These are phyloP conservation scores for Camponotus vicinus DNA, from an alignment of 1,140 invertebrate genomes.

Conservation along the genomic window DNA sequence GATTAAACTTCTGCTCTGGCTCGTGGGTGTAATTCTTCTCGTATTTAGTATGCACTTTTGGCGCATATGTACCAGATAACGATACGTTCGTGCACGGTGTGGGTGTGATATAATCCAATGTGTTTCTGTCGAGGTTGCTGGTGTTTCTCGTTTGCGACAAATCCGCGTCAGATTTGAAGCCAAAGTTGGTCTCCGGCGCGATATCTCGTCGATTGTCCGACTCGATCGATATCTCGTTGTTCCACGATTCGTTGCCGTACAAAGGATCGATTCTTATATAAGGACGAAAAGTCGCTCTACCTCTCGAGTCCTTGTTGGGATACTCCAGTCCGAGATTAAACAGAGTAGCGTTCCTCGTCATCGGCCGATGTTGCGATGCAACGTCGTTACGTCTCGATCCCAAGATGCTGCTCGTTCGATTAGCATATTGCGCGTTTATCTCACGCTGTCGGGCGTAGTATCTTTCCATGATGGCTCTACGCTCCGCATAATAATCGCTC, in stretches of 20 bases:
- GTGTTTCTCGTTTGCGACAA: neutral
- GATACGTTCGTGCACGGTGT: constrained; percentile 33
- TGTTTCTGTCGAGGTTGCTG: neutral
- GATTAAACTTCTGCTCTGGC: neutral
- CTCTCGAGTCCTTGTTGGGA: neutral
- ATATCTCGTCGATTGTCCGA: neutral
- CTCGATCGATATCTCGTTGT: neutral
- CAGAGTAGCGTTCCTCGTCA: neutral
- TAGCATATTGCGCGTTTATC: constrained; percentile 68
- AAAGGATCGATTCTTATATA: neutral
- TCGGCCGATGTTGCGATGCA: neutral
- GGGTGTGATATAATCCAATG: constrained; percentile 10
- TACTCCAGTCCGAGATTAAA: neutral
- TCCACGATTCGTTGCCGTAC: neutral
- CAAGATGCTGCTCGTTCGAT: neutral
- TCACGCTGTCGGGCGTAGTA: constrained; percentile 70
- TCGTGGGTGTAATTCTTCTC: neutral
- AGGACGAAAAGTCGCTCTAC: neutral
- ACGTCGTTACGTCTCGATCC: neutral
- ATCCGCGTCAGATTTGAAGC: neutral
- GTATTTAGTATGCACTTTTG: neutral
- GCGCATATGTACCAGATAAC: neutral
- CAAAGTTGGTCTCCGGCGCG: neutral
- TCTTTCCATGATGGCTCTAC: constrained; percentile 74
- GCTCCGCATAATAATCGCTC: constrained; percentile 71